Percentiles rank a stretch among this genome's conserved stretches.
phyloP scores from a whole-genome alignment of 2,797 vertebrate species.

The Carduelis carduelis region DNA sequence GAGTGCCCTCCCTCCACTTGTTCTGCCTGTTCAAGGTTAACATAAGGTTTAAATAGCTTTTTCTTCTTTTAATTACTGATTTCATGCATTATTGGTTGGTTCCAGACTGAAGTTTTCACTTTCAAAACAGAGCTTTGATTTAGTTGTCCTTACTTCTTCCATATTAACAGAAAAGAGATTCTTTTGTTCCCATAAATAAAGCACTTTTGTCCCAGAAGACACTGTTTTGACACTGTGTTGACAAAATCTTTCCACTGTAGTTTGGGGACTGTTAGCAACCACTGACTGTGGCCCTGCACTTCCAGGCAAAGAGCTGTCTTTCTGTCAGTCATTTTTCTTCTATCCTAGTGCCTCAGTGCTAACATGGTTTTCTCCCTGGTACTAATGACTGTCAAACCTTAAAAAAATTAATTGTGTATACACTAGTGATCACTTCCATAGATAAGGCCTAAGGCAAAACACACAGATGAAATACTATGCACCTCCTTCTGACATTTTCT shows the following conservation, averaged over 20 bases:
- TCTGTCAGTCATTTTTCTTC: neutral
- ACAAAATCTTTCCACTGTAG: neutral
- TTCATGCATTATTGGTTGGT: neutral
- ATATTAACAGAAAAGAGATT: neutral
- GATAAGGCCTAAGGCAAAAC: slow-evolving; percentile 44
- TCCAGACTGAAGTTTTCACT: neutral
- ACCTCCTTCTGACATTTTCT: slow-evolving; percentile 48
- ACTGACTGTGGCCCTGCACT: neutral
- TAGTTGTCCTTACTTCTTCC: neutral
- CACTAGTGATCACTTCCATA: slow-evolving; percentile 42
- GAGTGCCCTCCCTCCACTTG: neutral
- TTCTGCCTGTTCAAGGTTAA: neutral
- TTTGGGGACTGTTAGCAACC: neutral
- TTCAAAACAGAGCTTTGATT: neutral
- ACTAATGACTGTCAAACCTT: slow-evolving; percentile 35
- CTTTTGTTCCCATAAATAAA: neutral
- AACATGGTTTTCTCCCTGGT: slow-evolving; percentile 11
- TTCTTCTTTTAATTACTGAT: neutral
- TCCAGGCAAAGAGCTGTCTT: neutral
- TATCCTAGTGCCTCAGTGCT: neutral
- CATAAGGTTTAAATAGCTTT: neutral
- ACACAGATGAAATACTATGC: slow-evolving; percentile 20
- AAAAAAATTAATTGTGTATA: slow-evolving; percentile 41
- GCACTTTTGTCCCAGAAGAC: neutral
- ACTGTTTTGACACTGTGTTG: neutral